phyloP scores from a whole-genome alignment of 2,888 invertebrate genomes.

The Abscondita cerata region DNA sequence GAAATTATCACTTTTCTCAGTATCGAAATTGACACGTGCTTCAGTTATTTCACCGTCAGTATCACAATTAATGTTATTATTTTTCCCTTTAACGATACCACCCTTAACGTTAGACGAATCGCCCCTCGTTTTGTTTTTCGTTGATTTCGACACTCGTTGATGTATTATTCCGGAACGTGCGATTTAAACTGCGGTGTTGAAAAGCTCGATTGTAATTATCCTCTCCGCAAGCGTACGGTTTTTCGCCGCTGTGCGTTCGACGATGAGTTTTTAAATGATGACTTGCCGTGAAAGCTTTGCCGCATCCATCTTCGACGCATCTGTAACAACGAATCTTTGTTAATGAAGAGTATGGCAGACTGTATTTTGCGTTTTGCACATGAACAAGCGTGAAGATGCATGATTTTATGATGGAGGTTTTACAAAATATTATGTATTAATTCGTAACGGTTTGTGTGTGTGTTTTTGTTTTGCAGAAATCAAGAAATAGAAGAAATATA shows the following conservation, averaged over 20 bases:
- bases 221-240: constrained; percentile 77
- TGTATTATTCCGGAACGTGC: constrained; percentile 81
- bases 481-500: too few relatives aligned
- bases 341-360: too few relatives aligned
- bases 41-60: constrained; percentile 22
- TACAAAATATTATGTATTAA: too few relatives aligned
- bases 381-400: too few relatives aligned
- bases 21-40: constrained; percentile 26
- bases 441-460: too few relatives aligned
- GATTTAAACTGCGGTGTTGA: constrained; percentile 84
- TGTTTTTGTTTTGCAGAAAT: too few relatives aligned
- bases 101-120: constrained; percentile 8
- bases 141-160: constrained; percentile 51
- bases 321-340: constrained; percentile 62
- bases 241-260: constrained; percentile 79
- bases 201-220: constrained; percentile 75
- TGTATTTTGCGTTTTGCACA: too few relatives aligned
- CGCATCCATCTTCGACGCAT: constrained; percentile 83
- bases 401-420: too few relatives aligned
- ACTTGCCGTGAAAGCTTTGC: constrained; percentile 91
- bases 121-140: constrained; percentile 13
- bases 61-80: constrained; percentile 17
- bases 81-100: constrained; percentile 12
- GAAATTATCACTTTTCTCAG: constrained; percentile 27
- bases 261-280: constrained; percentile 93